Evolutionary conservation across 2,797 vertebrate species (phyloP), one percentile per base, ranked within the genome.

Genomic region (Australoheros facetus): DNA sequence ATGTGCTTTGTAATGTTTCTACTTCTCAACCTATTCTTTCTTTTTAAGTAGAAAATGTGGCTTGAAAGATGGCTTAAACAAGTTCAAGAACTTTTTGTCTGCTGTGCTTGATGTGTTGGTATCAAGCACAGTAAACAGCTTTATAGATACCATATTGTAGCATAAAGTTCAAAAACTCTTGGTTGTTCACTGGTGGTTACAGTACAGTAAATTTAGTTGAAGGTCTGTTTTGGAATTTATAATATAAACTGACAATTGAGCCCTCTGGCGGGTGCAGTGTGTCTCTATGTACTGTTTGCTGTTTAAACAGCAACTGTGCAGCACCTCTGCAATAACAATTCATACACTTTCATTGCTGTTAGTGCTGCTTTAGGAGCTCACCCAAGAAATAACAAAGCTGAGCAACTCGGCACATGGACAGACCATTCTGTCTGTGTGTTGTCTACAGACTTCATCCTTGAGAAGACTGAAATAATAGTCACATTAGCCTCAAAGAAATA

Each of bases 261-360:
- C 81, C 84, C 79, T 85, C 81, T 85, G 87, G 78, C 16, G 4
- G 75, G 62, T 80, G 58, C 60, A 71, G 59, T 76, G 78, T 82
- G 76, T 80, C 69, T 88, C 80, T 70, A 83, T 84, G 75, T 75
- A 76, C 79, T 88, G 89, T 91, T 93, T 89, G 77, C 78, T 92
- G 78, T 92, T 91, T 70, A 88, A 93, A 92, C 89, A 91, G 64
- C 88, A 69, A n/a, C 73, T 80, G 78, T 85, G 77, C 79, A 85
- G 75, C 80, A 78, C 72, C 76, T 57, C 78, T 86, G 78, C 75
- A 88, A 88, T 89, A 89, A 90, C 83, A 89, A 71, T 89, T 28
- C 66, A 77, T 58, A 78, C 78, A 81, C 83, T 91, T 91, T 86
- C 72, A 86, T 90, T 71, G 57, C 72, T 81, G 70, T 83, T 80